These are phyloP conservation scores for Tholera decimalis DNA, from an alignment of 2,888 invertebrate genomes.

Conservation along the genomic window DNA sequence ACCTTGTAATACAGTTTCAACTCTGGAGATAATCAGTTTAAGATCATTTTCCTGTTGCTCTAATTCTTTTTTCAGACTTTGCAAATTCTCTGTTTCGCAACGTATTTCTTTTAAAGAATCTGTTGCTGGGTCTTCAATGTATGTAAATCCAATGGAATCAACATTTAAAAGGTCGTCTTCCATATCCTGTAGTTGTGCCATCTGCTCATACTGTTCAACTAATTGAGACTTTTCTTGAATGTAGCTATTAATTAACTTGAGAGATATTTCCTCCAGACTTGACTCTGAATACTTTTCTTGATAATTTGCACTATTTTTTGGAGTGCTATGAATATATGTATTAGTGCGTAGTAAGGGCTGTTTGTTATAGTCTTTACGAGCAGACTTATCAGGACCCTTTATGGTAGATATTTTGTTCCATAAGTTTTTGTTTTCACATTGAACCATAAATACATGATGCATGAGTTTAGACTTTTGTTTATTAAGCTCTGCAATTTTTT, in stretches of 20 bases:
- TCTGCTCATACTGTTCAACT: constrained; percentile 93
- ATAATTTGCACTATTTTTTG: constrained; percentile 91
- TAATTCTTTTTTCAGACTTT: constrained; percentile 92
- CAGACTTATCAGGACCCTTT: constrained; percentile 76
- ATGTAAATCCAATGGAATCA: constrained; percentile 92
- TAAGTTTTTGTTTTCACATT: constrained; percentile 95
- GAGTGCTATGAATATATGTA: constrained; percentile 93
- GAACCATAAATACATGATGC: constrained; percentile 95
- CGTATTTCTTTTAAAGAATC: constrained; percentile 93
- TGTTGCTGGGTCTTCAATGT: constrained; percentile 91
- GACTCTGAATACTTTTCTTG: constrained; percentile 91
- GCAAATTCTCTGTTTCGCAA: constrained; percentile 92
- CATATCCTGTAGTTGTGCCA: constrained; percentile 92
- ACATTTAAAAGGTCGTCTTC: constrained; percentile 90
- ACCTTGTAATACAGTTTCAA: constrained; percentile 83
- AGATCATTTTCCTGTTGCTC: constrained; percentile 92
- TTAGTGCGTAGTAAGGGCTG: constrained; percentile 87
- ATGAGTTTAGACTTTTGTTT: constrained; percentile 95
- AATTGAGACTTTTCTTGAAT: constrained; percentile 93
- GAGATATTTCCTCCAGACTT: constrained; percentile 95
- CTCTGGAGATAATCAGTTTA: constrained; percentile 83
- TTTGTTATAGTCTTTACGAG: constrained; percentile 74
- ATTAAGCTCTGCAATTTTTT: constrained; percentile 93
- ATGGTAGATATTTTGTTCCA: constrained; percentile 94
- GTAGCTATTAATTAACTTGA: constrained; percentile 93